These are phyloP conservation scores for Nothobranchius kuhntae DNA, from an alignment of 2,113 vertebrate species.

Conservation along the genomic window DNA sequence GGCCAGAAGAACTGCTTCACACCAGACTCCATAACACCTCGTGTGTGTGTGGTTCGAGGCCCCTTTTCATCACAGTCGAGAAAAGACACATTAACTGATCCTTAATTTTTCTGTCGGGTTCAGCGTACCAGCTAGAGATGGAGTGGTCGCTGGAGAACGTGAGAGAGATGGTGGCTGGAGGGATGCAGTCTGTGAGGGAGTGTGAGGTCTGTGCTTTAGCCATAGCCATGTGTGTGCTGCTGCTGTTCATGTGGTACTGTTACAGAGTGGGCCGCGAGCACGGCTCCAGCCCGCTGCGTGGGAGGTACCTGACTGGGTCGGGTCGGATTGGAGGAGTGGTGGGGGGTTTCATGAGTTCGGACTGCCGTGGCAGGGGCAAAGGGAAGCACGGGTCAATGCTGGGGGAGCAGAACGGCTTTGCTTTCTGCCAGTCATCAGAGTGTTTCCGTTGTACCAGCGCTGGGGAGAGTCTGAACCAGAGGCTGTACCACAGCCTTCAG, in stretches of 20 bases:
- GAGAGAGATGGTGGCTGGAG: slow-evolving; percentile 86
- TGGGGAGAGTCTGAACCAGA: slow-evolving; percentile 91
- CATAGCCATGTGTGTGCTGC: slow-evolving; percentile 84
- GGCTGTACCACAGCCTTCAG: slow-evolving; percentile 96
- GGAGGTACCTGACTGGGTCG: slow-evolving; percentile 67
- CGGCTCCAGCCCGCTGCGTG: slow-evolving; percentile 76
- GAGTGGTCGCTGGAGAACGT: slow-evolving; percentile 91
- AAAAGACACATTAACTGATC: slow-evolving; percentile 61
- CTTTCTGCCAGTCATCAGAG: slow-evolving; percentile 89
- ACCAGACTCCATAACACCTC: slow-evolving; percentile 28
- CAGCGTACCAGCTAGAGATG: slow-evolving; percentile 61
- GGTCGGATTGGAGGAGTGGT: slow-evolving; percentile 68
- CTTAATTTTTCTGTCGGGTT: slow-evolving; percentile 34
- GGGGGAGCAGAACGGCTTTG: slow-evolving; percentile 88
- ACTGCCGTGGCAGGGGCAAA: slow-evolving; percentile 65
- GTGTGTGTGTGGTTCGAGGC: slow-evolving; percentile 32
- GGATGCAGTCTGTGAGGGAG: slow-evolving; percentile 92
- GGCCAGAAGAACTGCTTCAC: slow-evolving; percentile 45
- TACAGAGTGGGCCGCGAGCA: slow-evolving; percentile 96
- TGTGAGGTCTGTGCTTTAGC: slow-evolving; percentile 85
- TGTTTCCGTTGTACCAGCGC: slow-evolving; percentile 87
- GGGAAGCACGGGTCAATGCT: slow-evolving; percentile 64
- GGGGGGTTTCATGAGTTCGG: slow-evolving; percentile 69
- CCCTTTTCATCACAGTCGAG: slow-evolving; percentile 34
- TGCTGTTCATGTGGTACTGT: slow-evolving; percentile 97